Conservation (phyloP, 2,797 vertebrate genomes). For the Taeniopygia guttata region DNA sequence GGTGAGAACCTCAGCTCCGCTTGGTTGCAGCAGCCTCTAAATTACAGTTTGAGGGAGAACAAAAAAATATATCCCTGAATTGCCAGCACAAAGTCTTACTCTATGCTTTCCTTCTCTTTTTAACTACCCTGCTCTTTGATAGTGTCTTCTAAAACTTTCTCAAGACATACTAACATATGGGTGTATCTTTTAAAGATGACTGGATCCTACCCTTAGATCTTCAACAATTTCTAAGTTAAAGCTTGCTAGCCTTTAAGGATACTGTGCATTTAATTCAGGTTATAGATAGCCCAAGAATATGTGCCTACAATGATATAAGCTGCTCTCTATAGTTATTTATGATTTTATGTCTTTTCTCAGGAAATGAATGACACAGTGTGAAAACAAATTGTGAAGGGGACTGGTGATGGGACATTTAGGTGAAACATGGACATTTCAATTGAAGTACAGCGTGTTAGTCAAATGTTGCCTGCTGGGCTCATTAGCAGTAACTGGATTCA, state of each 20-base stretch:
- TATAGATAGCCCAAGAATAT: background rate
- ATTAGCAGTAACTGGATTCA: background rate
- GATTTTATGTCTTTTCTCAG: background rate
- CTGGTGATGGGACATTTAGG: background rate
- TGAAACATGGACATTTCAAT: background rate
- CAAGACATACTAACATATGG: background rate
- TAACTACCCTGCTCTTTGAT: background rate
- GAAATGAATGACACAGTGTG: background rate
- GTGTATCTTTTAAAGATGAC: background rate
- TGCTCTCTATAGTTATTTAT: background rate
- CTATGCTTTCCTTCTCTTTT: background rate
- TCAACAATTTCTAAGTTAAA: background rate
- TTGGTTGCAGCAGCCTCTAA: background rate
- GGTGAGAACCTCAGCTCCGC: background rate
- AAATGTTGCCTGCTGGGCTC: constrained; percentile 24
- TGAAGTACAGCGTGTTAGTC: background rate
- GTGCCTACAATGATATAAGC: background rate
- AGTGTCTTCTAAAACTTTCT: background rate
- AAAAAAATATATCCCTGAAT: background rate
- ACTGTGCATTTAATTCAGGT: background rate
- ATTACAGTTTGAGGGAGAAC: background rate
- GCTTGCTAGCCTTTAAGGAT: background rate
- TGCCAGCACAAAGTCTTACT: background rate
- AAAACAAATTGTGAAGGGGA: background rate
- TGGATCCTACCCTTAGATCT: background rate